Evolutionary conservation across 2,113 vertebrate genomes (phyloP).

Genomic region (Turdus rufiventris): DNA sequence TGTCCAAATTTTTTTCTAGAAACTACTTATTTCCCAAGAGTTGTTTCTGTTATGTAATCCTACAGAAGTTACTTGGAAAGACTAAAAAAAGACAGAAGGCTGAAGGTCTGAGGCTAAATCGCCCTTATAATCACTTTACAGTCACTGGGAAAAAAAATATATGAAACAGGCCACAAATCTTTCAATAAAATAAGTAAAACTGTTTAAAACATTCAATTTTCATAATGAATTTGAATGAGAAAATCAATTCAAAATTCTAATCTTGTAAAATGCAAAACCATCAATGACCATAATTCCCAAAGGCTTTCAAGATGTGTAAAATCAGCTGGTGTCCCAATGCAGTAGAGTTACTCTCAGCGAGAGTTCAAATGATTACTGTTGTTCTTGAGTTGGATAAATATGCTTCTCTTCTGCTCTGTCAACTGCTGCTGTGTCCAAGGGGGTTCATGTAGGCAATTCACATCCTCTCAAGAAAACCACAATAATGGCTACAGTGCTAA

Average conservation of each 20-base stretch:
- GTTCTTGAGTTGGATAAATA: background rate
- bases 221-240: background rate
- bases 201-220: background rate
- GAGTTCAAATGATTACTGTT: background rate
- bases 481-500: background rate
- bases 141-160: background rate
- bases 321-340: background rate
- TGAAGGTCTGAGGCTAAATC: background rate
- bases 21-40: background rate
- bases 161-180: background rate
- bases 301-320: background rate
- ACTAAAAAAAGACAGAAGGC: background rate
- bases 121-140: background rate
- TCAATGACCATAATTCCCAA: background rate
- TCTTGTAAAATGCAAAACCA: background rate
- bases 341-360: accelerated
- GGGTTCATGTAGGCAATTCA: background rate
- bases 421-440: background rate
- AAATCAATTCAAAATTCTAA: background rate
- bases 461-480: background rate
- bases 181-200: background rate
- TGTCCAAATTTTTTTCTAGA: background rate
- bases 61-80: background rate
- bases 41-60: background rate
- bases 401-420: background rate